Evolutionary conservation across 1,140 invertebrate species (phyloP), one percentile per base, ranked within the genome.

Genomic region (Phocides pigmalion): DNA sequence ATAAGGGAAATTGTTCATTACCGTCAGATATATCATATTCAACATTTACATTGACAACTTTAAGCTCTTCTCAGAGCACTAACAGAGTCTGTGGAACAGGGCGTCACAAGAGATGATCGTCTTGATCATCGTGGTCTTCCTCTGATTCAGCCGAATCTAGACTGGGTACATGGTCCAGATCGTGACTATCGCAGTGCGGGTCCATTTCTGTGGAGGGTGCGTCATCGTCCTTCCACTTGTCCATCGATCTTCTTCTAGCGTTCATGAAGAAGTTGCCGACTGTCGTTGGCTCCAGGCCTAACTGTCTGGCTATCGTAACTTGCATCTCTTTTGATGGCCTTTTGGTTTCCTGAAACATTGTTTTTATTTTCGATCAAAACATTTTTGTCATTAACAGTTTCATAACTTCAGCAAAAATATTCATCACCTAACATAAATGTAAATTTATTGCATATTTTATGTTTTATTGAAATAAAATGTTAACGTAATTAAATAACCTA

Each of bases 201-300:
- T 91, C 88, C 20, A 91, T 66, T 1, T 90, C 87, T 4, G 86
- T 76, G 1, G 83, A 74, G 0, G 89, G 89, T 11, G 87, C 89
- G 58, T 92, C 90, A 62, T 99, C 98, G 87, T 99, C 98, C 85
- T 98, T 97, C 98, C 98, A 99, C 87, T 99, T 99, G 92, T 99
- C 99, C 96, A 99, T 98, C 2, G 98, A 98, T 54, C 99, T 94
- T 72, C 99, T 94, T 51, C 99, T 93, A 19, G 99, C 99, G 92
- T 99, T 99, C 99, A 99, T 99, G 93, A 99, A 99, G 94, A 99
- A 99, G 91, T 99, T 99, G 20, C 98, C 98, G 12, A 99, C 99
- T 12, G 99, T 99, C 32, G 98, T 99, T 15, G 98, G 98, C 90
- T 99, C 98, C 59, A 99, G 94, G 66, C 98, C 98, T 72, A 99